Conservation (phyloP, 2,797 vertebrate genomes). For the Sebastes vulpes region DNA sequence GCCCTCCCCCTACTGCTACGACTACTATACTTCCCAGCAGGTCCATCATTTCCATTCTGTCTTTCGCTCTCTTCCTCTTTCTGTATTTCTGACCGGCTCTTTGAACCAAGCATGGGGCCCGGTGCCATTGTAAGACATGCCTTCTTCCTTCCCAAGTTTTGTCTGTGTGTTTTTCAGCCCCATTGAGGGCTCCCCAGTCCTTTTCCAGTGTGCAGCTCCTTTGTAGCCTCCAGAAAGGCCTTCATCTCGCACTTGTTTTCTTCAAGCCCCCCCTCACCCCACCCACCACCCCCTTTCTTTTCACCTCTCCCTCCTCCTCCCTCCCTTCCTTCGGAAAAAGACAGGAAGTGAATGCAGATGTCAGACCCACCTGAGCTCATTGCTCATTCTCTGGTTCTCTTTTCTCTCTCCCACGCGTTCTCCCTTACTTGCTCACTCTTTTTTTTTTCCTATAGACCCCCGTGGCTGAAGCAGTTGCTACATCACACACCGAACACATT, state of each 20-base stretch:
- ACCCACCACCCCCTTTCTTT: conserved; percentile 20
- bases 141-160: conserved; percentile 81
- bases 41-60: conserved; percentile 73
- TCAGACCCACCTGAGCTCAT: conserved; percentile 81
- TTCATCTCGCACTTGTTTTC: conserved; percentile 78
- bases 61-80: conserved; percentile 65
- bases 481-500: conserved; percentile 75
- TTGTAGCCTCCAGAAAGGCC: conserved; percentile 81
- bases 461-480: conserved; percentile 73
- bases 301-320: conserved; percentile 7
- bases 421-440: conserved; percentile 38
- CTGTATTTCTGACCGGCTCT: conserved; percentile 73
- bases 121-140: conserved; percentile 76
- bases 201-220: conserved; percentile 73
- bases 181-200: conserved; percentile 69
- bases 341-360: conserved; percentile 83
- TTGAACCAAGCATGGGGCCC: conserved; percentile 80
- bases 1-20: conserved; percentile 27
- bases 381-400: conserved; percentile 68
- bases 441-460: conserved; percentile 60
- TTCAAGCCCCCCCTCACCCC: not conserved
- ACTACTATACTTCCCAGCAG: conserved; percentile 70
- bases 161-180: conserved; percentile 76
- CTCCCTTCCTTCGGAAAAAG: conserved; percentile 57
- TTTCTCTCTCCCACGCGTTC: conserved; percentile 54